Percentiles rank a stretch among this genome's conserved stretches.
Conservation (phyloP, 2,888 invertebrate species). For the Yponomeuta evonymella region DNA sequence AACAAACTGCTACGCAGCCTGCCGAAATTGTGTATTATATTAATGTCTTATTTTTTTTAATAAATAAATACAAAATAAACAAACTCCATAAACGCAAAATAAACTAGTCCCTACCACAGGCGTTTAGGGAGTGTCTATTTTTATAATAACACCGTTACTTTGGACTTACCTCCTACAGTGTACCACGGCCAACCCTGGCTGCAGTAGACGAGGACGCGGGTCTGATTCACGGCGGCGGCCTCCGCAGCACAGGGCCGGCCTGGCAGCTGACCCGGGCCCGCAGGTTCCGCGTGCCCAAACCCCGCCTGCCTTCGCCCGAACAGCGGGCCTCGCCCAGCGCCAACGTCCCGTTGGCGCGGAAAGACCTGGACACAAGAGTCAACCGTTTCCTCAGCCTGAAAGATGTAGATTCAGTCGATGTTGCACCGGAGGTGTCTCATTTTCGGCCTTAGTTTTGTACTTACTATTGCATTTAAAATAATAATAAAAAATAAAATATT, state of each 20-base stretch:
- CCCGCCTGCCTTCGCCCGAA: conserved; percentile 44
- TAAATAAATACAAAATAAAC: too few relatives aligned
- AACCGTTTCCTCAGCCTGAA: conserved; percentile 34
- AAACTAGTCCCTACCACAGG: too few relatives aligned
- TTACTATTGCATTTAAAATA: not conserved
- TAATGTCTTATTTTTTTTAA: too few relatives aligned
- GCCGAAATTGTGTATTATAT: too few relatives aligned
- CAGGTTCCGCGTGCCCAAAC: conserved; percentile 46
- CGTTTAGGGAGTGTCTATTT: too few relatives aligned
- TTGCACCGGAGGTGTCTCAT: not conserved
- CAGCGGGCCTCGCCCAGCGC: conserved; percentile 47
- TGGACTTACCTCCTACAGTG: conserved; percentile 33
- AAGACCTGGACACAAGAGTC: conserved; percentile 56
- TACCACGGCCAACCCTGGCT: conserved; percentile 47
- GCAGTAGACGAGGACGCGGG: conserved; percentile 44
- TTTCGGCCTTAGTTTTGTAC: not conserved
- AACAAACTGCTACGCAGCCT: too few relatives aligned
- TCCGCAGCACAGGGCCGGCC: conserved; percentile 48
- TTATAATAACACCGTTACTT: not conserved
- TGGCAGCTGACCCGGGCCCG: conserved; percentile 66
- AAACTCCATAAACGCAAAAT: too few relatives aligned
- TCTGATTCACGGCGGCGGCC: conserved; percentile 36
- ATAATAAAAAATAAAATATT: too few relatives aligned
- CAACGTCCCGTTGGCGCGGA: conserved; percentile 49
- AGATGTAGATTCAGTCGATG: not conserved